These are phyloP conservation scores for Calephelis perditalis DNA, from an alignment of 2,888 invertebrate genomes.

Conservation along the genomic window DNA sequence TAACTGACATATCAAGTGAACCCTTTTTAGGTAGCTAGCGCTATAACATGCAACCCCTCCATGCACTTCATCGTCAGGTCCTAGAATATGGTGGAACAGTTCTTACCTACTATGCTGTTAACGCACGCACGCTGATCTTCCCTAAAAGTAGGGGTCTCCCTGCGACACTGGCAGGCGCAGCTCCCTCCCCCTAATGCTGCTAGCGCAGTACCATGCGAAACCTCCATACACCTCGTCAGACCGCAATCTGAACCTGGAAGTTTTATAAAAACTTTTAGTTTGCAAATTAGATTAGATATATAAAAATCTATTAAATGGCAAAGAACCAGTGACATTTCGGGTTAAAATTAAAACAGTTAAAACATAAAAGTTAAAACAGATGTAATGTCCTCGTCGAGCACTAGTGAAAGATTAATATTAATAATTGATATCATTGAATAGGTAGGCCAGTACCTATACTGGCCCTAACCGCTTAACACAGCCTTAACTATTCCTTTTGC, in stretches of 20 bases:
- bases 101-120: constrained; percentile 84
- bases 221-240: constrained; percentile 81
- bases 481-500: too few relatives aligned
- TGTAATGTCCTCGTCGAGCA: too few relatives aligned
- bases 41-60: neutral
- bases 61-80: neutral
- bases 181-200: constrained; percentile 60
- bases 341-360: too few relatives aligned
- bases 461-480: too few relatives aligned
- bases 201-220: constrained; percentile 81
- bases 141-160: constrained; percentile 82
- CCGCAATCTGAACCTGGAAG: constrained; percentile 74
- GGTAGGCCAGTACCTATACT: too few relatives aligned
- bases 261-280: neutral
- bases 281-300: too few relatives aligned
- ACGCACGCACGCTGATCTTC: constrained; percentile 86
- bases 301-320: neutral
- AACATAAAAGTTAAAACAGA: too few relatives aligned
- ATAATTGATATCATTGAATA: too few relatives aligned
- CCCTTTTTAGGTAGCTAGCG: too few relatives aligned
- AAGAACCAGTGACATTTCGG: too few relatives aligned
- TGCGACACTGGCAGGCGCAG: constrained; percentile 84
- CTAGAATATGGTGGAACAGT: neutral
- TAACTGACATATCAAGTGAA: too few relatives aligned
- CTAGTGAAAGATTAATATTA: too few relatives aligned